phyloP scores from a whole-genome alignment of 2,113 vertebrate genomes.

The Jaculus jaculus region DNA sequence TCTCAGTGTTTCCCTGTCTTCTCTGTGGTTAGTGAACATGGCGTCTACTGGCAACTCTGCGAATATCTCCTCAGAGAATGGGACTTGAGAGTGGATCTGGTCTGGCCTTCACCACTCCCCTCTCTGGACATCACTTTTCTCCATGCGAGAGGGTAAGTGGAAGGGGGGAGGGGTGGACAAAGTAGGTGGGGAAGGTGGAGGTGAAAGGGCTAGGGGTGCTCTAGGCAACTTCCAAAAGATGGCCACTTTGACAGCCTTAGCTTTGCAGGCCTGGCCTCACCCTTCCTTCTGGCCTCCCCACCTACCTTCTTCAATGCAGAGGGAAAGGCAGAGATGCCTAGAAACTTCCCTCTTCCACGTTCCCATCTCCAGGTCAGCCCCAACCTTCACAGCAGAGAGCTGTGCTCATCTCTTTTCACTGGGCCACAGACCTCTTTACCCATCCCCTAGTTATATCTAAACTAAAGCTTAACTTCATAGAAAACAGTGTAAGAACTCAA shows the following conservation, averaged over 20 bases:
- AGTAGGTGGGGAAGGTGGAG: background rate
- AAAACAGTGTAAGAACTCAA: conserved; percentile 15
- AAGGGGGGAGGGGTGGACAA: background rate
- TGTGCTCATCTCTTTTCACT: background rate
- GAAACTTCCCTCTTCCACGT: background rate
- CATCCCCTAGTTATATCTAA: background rate
- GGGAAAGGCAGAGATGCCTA: background rate
- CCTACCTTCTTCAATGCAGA: too few relatives aligned
- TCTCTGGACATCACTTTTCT: background rate
- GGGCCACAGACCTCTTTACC: background rate
- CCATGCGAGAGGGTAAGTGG: background rate
- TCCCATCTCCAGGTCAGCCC: background rate
- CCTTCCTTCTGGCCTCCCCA: background rate
- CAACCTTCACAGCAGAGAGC: background rate
- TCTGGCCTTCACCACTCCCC: background rate
- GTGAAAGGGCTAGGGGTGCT: background rate
- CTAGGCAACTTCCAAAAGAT: background rate
- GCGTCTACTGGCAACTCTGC: background rate
- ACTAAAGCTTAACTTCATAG: background rate
- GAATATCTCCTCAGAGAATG: background rate
- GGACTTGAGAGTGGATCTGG: background rate
- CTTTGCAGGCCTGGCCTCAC: background rate
- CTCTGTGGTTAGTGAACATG: background rate
- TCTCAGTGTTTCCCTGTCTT: background rate
- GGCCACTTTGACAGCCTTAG: background rate